phyloP scores from a whole-genome alignment of 2,113 vertebrate species.

The Lasiurus cinereus region DNA sequence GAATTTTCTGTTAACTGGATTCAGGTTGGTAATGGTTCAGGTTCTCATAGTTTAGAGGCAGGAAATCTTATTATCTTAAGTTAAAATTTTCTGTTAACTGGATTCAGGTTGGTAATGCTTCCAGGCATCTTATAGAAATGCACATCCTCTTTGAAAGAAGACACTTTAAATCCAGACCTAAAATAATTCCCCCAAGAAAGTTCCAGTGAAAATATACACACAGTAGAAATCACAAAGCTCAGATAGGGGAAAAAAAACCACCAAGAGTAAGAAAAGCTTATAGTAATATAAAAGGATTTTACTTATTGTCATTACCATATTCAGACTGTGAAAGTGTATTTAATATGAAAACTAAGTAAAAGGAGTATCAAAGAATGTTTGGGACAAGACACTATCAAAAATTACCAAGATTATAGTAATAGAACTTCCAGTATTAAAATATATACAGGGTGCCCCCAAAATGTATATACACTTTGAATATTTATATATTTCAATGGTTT shows the following conservation, averaged over 20 bases:
- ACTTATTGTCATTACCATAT: conserved; percentile 2
- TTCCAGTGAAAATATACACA: background rate
- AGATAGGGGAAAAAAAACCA: background rate
- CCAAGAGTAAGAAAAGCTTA: background rate
- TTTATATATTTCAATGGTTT: no score
- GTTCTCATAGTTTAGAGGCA: background rate
- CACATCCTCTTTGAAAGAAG: conserved; percentile 35
- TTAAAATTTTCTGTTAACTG: conserved; percentile 2
- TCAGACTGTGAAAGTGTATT: conserved; percentile 5
- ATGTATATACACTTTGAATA: no score
- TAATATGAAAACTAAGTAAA: conserved; percentile 32
- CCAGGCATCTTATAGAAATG: background rate
- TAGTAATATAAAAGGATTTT: background rate
- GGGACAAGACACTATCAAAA: background rate
- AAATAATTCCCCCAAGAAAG: conserved; percentile 17
- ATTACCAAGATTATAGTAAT: background rate
- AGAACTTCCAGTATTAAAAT: background rate
- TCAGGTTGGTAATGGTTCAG: background rate
- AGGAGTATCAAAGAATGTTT: background rate
- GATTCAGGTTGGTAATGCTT: background rate
- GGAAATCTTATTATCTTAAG: background rate
- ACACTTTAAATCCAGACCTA: background rate
- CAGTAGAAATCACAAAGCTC: conserved; percentile 35
- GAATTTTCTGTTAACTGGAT: background rate
- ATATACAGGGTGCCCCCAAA: background rate